Percentiles rank a stretch among this genome's conserved stretches.
Conservation (phyloP, 2,113 vertebrate species). For the Chrysochloris asiatica region DNA sequence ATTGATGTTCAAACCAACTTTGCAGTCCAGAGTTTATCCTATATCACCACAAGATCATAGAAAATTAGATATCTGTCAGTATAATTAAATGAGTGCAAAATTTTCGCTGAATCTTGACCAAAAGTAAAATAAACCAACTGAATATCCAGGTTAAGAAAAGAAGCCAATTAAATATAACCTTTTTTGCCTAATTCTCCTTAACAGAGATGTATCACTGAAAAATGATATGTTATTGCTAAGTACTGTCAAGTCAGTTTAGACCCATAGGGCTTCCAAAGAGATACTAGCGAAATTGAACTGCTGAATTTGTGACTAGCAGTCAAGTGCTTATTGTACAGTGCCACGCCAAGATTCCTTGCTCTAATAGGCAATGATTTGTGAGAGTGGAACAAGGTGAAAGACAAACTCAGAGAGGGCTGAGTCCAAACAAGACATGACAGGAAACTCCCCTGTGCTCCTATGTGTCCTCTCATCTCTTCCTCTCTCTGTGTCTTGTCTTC, state of each 20-base stretch:
- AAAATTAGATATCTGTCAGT: not conserved
- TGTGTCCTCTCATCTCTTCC: no score
- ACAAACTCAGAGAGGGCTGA: not conserved
- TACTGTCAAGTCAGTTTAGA: no score
- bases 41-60: not conserved
- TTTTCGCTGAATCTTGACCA: not conserved
- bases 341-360: no score
- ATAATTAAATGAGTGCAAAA: not conserved
- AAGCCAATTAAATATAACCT: not conserved
- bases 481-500: no score
- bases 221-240: no score
- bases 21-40: no score
- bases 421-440: not conserved
- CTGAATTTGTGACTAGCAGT: no score
- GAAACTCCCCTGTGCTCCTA: not conserved
- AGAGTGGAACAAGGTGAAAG: not conserved
- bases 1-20: no score
- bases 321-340: no score
- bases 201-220: not conserved
- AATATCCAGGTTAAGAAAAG: not conserved
- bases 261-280: no score
- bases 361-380: not conserved
- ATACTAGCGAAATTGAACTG: no score
- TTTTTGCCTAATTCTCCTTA: not conserved
- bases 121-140: not conserved